phyloP scores from a whole-genome alignment of 2,888 invertebrate genomes.

The Drosophila crucigera region DNA sequence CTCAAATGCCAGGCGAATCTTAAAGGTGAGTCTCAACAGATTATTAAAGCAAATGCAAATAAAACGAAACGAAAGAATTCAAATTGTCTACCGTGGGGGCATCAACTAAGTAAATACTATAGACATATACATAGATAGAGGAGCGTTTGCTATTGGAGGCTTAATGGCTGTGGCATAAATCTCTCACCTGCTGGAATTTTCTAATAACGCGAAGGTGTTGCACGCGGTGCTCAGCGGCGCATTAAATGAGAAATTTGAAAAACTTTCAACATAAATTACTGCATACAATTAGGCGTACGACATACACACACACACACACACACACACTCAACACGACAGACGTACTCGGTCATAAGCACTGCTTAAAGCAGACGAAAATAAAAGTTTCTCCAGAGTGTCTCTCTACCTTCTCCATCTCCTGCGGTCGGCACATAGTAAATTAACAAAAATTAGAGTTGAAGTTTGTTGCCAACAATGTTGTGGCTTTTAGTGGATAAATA shows the following conservation, averaged over 20 bases:
- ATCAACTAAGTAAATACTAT: background rate
- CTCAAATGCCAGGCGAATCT: conserved; percentile 40
- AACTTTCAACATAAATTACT: conserved; percentile 75
- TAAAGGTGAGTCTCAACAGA: conserved; percentile 51
- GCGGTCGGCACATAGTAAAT: conserved; percentile 44
- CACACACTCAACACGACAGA: background rate
- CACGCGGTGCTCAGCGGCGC: conserved; percentile 52
- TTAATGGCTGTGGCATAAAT: conserved; percentile 69
- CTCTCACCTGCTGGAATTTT: conserved; percentile 74
- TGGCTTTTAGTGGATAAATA: conserved; percentile 50
- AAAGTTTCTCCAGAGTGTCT: conserved; percentile 33
- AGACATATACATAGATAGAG: conserved; percentile 5
- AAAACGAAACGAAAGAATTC: conserved; percentile 38
- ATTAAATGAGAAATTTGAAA: conserved; percentile 72
- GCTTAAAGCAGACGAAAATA: conserved; percentile 9
- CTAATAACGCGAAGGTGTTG: conserved; percentile 75
- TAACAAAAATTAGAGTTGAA: conserved; percentile 67
- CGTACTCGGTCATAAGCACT: background rate
- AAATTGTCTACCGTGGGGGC: conserved; percentile 3
- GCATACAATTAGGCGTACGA: conserved; percentile 59
- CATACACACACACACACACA: background rate
- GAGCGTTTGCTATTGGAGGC: conserved; percentile 44
- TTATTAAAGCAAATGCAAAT: conserved; percentile 36
- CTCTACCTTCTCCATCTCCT: background rate
- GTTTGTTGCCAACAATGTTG: conserved; percentile 57